These are phyloP conservation scores for Wiebesia pumilae DNA, from an alignment of 1,140 invertebrate genomes.

Conservation along the genomic window DNA sequence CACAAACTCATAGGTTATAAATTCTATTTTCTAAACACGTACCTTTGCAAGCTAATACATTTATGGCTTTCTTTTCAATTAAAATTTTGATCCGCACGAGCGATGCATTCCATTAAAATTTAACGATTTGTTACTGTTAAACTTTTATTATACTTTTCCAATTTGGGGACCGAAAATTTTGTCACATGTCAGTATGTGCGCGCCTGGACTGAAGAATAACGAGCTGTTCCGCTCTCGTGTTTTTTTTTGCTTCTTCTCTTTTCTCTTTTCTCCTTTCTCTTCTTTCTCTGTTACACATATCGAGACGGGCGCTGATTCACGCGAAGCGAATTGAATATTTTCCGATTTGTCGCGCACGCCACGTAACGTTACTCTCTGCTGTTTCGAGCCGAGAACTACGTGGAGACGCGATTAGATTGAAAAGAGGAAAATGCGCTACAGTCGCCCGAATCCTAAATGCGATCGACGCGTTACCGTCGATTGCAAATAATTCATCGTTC, in stretches of 20 bases:
- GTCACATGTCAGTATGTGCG: neutral
- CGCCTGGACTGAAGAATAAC: neutral
- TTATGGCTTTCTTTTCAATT: conserved; percentile 45
- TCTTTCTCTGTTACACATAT: neutral
- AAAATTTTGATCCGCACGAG: conserved; percentile 17
- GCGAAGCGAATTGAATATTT: conserved; percentile 30
- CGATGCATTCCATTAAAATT: neutral
- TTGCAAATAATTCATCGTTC: neutral
- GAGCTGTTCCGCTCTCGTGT: neutral
- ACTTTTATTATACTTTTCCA: conserved; percentile 8
- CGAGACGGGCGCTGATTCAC: neutral
- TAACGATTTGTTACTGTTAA: neutral
- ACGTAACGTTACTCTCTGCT: neutral
- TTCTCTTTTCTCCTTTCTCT: neutral
- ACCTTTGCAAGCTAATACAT: neutral
- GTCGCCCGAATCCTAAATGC: neutral
- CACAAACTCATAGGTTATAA: conserved; percentile 10
- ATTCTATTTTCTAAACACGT: neutral
- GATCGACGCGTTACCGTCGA: neutral
- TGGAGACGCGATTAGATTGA: neutral
- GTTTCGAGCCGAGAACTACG: neutral
- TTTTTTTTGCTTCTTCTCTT: conserved; percentile 33
- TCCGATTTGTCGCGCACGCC: conserved; percentile 14
- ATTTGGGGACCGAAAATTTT: conserved; percentile 24
- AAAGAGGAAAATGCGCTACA: neutral